Percentiles rank a stretch among this genome's conserved stretches.
Evolutionary conservation across 2,888 invertebrate species (phyloP).

Genomic region (Xestia rhomboidea): DNA sequence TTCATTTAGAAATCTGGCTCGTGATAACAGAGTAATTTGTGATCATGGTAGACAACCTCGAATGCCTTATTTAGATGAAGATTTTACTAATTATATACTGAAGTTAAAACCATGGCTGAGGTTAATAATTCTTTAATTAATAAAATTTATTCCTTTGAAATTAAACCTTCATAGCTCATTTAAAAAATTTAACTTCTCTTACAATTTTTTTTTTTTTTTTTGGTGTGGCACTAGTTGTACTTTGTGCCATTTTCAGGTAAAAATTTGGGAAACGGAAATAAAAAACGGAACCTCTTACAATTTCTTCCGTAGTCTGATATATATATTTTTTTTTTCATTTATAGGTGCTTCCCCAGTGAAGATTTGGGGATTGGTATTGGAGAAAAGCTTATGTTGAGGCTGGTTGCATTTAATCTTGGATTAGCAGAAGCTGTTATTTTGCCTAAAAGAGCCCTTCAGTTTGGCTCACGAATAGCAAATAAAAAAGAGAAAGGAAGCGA

Average conservation of each 20-base stretch:
- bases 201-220: too few relatives aligned
- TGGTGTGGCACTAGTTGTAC: too few relatives aligned
- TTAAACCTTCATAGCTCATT: not conserved
- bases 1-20: constrained; percentile 96
- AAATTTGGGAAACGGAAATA: too few relatives aligned
- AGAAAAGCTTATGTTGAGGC: constrained; percentile 97
- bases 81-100: constrained; percentile 92
- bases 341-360: constrained; percentile 91
- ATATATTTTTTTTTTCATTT: constrained; percentile 55
- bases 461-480: constrained; percentile 98
- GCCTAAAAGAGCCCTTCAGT: constrained; percentile 98
- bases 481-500: constrained; percentile 96
- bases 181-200: not conserved
- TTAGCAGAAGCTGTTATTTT: constrained; percentile 92
- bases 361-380: constrained; percentile 94
- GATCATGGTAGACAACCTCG: constrained; percentile 96
- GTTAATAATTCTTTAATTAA: constrained; percentile 78
- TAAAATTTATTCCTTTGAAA: not conserved
- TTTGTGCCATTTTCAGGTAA: too few relatives aligned
- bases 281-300: too few relatives aligned
- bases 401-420: constrained; percentile 93
- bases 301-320: not conserved
- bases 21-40: constrained; percentile 98
- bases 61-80: constrained; percentile 95
- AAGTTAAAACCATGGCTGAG: constrained; percentile 92